Conservation (phyloP, 1,140 invertebrate genomes). For the Episyrphus balteatus region DNA sequence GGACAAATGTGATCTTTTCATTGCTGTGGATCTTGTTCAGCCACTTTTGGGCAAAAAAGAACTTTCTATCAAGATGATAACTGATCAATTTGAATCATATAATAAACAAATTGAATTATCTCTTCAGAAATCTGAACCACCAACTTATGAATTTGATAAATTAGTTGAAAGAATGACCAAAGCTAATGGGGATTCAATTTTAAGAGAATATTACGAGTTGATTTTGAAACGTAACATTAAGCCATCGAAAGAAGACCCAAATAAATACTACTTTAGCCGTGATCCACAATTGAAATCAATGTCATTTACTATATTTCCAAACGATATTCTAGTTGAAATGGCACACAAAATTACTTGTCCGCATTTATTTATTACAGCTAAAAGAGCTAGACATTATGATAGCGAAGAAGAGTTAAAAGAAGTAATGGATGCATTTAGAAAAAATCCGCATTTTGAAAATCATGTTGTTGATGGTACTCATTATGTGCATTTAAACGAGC, state of each 20-base stretch:
- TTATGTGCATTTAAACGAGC: constrained; percentile 62
- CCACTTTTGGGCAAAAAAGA: constrained; percentile 33
- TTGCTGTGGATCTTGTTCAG: constrained; percentile 51
- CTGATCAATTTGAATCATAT: constrained; percentile 37
- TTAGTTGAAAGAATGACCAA: constrained; percentile 43
- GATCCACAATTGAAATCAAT: constrained; percentile 46
- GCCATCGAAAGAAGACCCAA: constrained; percentile 42
- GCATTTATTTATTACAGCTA: constrained; percentile 48
- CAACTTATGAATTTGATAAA: constrained; percentile 48
- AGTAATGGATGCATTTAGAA: constrained; percentile 43
- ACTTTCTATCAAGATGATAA: constrained; percentile 17
- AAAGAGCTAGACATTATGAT: constrained; percentile 43
- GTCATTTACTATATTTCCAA: constrained; percentile 39
- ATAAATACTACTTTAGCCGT: constrained; percentile 49
- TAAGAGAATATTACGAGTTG: constrained; percentile 42
- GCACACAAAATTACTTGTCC: constrained; percentile 42
- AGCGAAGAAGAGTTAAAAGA: constrained; percentile 44
- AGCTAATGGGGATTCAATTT: constrained; percentile 42
- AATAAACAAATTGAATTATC: constrained; percentile 37
- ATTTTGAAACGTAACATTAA: constrained; percentile 47
- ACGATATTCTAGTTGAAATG: constrained; percentile 41
- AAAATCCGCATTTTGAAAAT: constrained; percentile 47
- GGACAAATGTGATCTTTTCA: constrained; percentile 46
- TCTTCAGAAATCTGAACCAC: constrained; percentile 39
- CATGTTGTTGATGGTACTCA: constrained; percentile 55